phyloP scores from a whole-genome alignment of 2,797 vertebrate genomes.

The Pyrocephalus nanus region DNA sequence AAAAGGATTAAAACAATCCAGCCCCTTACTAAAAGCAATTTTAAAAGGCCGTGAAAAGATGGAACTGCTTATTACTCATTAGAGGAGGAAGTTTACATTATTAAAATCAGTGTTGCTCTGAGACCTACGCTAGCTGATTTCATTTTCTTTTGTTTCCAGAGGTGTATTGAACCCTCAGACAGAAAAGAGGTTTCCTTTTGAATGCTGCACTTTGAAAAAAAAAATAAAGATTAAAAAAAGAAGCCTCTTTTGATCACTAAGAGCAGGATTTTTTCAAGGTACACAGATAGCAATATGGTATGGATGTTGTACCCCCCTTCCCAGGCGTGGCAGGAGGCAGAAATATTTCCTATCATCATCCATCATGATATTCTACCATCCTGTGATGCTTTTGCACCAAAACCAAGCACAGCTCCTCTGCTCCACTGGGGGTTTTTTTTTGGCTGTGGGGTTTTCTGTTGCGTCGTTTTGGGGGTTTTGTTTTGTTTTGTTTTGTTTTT shows the following conservation, averaged over 20 bases:
- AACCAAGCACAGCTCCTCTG: background rate
- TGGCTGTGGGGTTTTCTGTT: background rate
- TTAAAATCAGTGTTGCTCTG: conserved; percentile 49
- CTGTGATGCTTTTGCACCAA: background rate
- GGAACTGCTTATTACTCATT: conserved; percentile 63
- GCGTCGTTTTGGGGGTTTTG: background rate
- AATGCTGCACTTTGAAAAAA: background rate
- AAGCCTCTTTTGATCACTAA: conserved; percentile 3
- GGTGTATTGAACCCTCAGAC: background rate
- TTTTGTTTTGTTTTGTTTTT: background rate
- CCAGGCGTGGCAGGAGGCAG: background rate
- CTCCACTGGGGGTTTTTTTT: background rate
- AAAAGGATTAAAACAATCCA: conserved; percentile 73
- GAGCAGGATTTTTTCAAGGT: conserved; percentile 7
- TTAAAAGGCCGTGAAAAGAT: conserved; percentile 62
- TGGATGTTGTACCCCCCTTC: background rate
- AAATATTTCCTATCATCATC: background rate
- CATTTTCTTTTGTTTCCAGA: conserved; percentile 54
- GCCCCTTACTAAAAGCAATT: conserved; percentile 61
- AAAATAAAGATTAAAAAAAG: background rate
- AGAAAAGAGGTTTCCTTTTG: conserved; percentile 32
- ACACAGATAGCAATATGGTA: background rate
- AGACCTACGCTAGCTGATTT: conserved; percentile 25
- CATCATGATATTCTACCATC: background rate
- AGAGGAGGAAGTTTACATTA: conserved; percentile 60